Percentiles rank a stretch among this genome's conserved stretches.
Evolutionary conservation across 2,888 invertebrate genomes (phyloP).

Genomic region (Drosophila eohydei): DNA sequence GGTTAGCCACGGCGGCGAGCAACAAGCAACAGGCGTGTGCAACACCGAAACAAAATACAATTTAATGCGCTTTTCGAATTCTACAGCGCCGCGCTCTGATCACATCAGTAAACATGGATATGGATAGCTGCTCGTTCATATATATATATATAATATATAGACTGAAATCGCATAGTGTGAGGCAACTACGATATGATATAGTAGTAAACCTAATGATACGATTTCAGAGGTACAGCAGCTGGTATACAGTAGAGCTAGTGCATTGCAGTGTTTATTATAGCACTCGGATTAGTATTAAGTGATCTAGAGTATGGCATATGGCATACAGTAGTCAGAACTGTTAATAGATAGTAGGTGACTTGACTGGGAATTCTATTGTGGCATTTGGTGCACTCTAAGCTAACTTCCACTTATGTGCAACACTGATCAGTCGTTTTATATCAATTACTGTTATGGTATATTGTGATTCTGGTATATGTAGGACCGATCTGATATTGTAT

Average conservation of each 20-base stretch:
- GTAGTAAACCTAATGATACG: neutral
- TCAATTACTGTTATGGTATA: neutral
- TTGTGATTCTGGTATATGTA: neutral
- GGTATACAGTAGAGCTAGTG: too few relatives aligned
- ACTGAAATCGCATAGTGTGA: conserved; percentile 6
- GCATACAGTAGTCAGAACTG: neutral
- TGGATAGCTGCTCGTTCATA: neutral
- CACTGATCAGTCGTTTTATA: neutral
- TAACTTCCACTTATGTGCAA: neutral
- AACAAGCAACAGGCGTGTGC: conserved; percentile 52
- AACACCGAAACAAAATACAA: conserved; percentile 72
- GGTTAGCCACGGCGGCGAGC: conserved; percentile 10
- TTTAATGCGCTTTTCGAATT: conserved; percentile 69
- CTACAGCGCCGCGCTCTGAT: conserved; percentile 46
- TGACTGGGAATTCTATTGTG: neutral
- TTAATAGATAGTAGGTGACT: neutral
- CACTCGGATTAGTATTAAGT: neutral
- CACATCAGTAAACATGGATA: conserved; percentile 39
- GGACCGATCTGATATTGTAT: too few relatives aligned
- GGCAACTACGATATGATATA: conserved; percentile 8
- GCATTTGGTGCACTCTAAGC: neutral
- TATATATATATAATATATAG: conserved; percentile 18
- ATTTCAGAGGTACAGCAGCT: neutral
- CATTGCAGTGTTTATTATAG: too few relatives aligned
- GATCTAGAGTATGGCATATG: too few relatives aligned